Conservation (phyloP, 2,888 invertebrate species). For the Matsumyia berberina region DNA sequence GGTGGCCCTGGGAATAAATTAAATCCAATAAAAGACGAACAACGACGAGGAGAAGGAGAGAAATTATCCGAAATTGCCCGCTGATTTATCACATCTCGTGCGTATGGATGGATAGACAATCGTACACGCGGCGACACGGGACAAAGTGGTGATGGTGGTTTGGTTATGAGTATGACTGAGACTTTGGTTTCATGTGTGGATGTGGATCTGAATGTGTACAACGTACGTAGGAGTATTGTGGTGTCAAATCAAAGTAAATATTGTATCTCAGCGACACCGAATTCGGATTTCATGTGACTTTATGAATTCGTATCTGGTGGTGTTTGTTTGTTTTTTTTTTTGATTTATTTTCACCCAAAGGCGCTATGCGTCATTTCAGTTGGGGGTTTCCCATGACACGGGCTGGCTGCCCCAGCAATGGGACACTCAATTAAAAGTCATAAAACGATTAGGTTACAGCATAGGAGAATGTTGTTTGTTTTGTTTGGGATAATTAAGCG, state of each 20-base stretch:
- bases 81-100: slow-evolving; percentile 64
- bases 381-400: slow-evolving; percentile 72
- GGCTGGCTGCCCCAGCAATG: slow-evolving; percentile 63
- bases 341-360: slow-evolving; percentile 68
- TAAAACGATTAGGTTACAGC: slow-evolving; percentile 74
- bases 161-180: background rate
- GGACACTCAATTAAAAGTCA: slow-evolving; percentile 76
- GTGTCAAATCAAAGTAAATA: slow-evolving; percentile 73
- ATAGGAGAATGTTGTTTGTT: slow-evolving; percentile 39
- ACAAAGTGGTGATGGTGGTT: slow-evolving; percentile 17
- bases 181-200: slow-evolving; percentile 11
- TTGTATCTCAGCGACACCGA: slow-evolving; percentile 20
- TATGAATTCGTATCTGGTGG: slow-evolving; percentile 59
- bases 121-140: slow-evolving; percentile 22
- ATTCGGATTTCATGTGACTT: slow-evolving; percentile 53
- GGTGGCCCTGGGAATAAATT: slow-evolving; percentile 63
- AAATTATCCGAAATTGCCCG: slow-evolving; percentile 57
- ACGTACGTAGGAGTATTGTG: slow-evolving; percentile 30
- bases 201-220: background rate
- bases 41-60: slow-evolving; percentile 3
- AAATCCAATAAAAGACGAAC: slow-evolving; percentile 49
- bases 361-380: slow-evolving; percentile 73
- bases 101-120: slow-evolving; percentile 15
- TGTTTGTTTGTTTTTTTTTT: slow-evolving; percentile 23
- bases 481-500: slow-evolving; percentile 71